A percentile compares a stretch with the other conserved stretches of the same genome.
phyloP scores from a whole-genome alignment of 64 coral and sea anemone species.

The Actinia equina region DNA sequence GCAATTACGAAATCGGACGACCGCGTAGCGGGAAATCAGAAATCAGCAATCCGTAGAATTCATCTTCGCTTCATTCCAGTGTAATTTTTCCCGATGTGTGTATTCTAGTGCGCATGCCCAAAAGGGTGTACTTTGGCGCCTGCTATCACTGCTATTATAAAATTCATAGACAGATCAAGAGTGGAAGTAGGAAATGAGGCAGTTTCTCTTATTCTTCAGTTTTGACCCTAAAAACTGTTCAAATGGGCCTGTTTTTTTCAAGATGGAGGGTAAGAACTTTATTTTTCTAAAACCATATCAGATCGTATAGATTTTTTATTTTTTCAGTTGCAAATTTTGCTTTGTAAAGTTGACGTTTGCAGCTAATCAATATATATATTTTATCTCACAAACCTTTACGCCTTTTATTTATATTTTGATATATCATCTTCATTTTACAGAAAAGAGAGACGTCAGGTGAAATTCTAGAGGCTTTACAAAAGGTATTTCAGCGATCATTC shows the following conservation, averaged over 20 bases:
- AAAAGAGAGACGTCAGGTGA: slow-evolving; percentile 77
- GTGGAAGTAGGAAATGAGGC: background rate
- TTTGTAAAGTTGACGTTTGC: background rate
- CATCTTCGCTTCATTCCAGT: background rate
- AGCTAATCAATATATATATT: background rate
- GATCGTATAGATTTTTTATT: background rate
- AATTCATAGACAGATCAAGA: slow-evolving; percentile 14
- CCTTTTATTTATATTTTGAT: background rate
- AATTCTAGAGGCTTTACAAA: slow-evolving; percentile 66
- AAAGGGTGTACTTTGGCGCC: background rate
- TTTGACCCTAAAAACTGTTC: background rate
- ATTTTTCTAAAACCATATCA: background rate
- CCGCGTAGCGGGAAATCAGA: too few species aligned
- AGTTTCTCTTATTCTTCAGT: background rate
- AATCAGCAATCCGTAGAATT: background rate
- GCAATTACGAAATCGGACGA: too few species aligned
- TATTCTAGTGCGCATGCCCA: background rate
- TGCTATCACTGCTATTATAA: too few species aligned
- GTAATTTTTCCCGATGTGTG: too few species aligned
- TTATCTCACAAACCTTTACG: background rate
- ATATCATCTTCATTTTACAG: slow-evolving; percentile 25
- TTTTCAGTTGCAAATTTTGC: background rate
- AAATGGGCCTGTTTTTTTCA: slow-evolving; percentile 57
- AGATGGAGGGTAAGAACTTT: slow-evolving; percentile 68
- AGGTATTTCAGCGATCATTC: slow-evolving; percentile 28